These are phyloP conservation scores for Todus mexicanus DNA, from an alignment of 2,797 vertebrate genomes.

Conservation along the genomic window DNA sequence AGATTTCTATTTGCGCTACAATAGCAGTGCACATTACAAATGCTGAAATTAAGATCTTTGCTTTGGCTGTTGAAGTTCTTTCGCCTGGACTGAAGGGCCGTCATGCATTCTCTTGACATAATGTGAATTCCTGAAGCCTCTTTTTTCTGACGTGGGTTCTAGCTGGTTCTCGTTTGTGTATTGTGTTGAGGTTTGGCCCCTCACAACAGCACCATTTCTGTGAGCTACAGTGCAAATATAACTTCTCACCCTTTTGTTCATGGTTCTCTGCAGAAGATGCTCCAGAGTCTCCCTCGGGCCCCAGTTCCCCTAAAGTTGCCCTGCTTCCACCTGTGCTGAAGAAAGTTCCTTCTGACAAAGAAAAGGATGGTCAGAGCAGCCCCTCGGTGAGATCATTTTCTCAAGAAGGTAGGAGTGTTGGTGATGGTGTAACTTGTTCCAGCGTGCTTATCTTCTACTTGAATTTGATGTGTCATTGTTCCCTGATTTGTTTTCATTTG, in stretches of 20 bases:
- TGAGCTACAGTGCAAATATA: not conserved
- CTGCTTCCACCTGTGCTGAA: conserved; percentile 81
- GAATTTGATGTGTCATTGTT: not conserved
- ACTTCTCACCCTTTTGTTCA: not conserved
- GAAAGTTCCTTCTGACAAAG: conserved; percentile 85
- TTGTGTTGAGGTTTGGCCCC: not conserved
- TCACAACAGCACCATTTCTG: not conserved
- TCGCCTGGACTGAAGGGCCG: not conserved
- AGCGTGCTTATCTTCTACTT: not conserved
- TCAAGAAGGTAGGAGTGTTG: conserved; percentile 86
- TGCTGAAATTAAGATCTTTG: not conserved
- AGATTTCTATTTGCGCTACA: not conserved
- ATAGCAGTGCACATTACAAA: not conserved
- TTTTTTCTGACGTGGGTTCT: not conserved
- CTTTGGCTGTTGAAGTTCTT: not conserved
- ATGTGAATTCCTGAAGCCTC: not conserved
- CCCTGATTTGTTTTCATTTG: not conserved
- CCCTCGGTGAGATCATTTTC: conserved; percentile 77
- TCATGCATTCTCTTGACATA: not conserved
- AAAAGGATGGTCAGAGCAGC: conserved; percentile 82
- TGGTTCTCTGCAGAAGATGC: conserved; percentile 79
- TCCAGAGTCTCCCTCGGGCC: conserved; percentile 80
- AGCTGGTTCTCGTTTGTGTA: not conserved
- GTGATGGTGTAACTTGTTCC: not conserved
- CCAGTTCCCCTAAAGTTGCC: conserved; percentile 77